Conservation (phyloP, 2,888 invertebrate genomes). For the Pseudoips prasinana region DNA sequence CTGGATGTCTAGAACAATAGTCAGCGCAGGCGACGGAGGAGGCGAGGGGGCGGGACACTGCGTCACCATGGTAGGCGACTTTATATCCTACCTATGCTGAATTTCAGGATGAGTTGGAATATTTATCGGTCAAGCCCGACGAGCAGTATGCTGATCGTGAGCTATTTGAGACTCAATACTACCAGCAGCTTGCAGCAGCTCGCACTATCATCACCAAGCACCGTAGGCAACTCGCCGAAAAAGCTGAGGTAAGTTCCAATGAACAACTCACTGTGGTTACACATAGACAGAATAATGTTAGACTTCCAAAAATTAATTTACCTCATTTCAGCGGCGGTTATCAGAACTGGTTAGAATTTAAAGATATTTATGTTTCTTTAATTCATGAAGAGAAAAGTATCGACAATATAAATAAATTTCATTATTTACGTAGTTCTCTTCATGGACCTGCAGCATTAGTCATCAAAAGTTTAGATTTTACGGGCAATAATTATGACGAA, state of each 20-base stretch:
- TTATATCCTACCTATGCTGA: neutral
- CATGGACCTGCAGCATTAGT: neutral
- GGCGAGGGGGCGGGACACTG: no score
- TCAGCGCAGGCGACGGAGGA: no score
- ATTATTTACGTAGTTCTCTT: no score
- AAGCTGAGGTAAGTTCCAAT: neutral
- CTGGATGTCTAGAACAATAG: no score
- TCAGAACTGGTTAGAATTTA: slow-evolving; percentile 1
- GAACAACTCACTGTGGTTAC: slow-evolving; percentile 1
- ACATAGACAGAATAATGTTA: slow-evolving; percentile 1
- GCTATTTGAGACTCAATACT: neutral
- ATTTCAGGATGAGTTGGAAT: slow-evolving; percentile 1
- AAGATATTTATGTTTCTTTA: neutral
- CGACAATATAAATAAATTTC: neutral
- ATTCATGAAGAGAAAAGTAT: neutral
- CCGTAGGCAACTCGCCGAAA: neutral
- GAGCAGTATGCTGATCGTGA: neutral
- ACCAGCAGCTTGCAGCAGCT: neutral
- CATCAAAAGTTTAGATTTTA: no score
- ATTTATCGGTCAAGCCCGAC: neutral
- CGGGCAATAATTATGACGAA: no score
- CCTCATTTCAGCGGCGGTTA: neutral
- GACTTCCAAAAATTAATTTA: slow-evolving; percentile 1
- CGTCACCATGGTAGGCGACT: no score
- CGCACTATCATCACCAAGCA: neutral